Evolutionary conservation across 2,797 vertebrate genomes (phyloP), one percentile per base, ranked within the genome.

Genomic region (Cetoscarus ocellatus): DNA sequence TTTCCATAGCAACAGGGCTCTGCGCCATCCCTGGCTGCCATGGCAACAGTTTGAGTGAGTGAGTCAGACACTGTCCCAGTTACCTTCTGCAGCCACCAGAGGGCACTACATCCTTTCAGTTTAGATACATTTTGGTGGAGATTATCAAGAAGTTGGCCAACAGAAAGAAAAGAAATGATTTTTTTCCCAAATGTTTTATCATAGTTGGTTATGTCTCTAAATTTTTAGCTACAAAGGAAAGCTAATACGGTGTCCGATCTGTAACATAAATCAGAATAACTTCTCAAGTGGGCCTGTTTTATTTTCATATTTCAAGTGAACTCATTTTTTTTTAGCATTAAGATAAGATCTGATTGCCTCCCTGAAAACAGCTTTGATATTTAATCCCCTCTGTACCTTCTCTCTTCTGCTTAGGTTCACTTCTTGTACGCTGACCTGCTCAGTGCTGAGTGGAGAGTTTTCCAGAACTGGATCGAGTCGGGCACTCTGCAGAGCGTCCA

Each of bases 1-100:
- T 94, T 88, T 66, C 93, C 91, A 94, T 94, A 88, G 92, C 87
- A 93, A 94, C 92, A 90, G 88, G 90, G 92, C 93, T 94, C 91
- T 91, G 90, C 87, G 89, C 91, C 92, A 94, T 88, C 86, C 82
- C 75, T 76, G 86, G 91, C 89, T 94, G 84, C 93, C 92, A 95
- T 95, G 86, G 93, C 88, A 95, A 94, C 93, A 80, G 60, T 87
- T 89, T 81, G 75, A 89, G 82, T 80, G 73, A 83, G 82, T 81
- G 84, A 87, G 79, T 88, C 78, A 82, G 73, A 79, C 54, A 44
- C 19, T 83, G 70, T 79, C 78, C 71, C 77, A 84, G 79, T 82
- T 93, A 72, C 87, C 81, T 70, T 68, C 61, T 76, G 64, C 75
- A 60, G 80, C 92, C 93, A 94, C 92, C 76, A 89, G 91, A 92